Evolutionary conservation across 2,888 invertebrate species (phyloP), one percentile per base, ranked within the genome.

Genomic region (Athrips mouffetella): DNA sequence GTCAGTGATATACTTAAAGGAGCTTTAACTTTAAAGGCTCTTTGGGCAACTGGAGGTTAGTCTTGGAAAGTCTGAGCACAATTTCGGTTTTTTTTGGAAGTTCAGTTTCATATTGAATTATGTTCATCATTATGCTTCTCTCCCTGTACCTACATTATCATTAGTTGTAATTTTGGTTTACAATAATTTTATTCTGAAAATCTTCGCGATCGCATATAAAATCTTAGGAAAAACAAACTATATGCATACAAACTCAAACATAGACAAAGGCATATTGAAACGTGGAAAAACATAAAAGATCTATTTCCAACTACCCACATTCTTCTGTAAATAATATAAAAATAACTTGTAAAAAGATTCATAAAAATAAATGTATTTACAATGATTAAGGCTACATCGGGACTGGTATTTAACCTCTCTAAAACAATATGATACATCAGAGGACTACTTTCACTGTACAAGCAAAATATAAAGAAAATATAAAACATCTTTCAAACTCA

Each of bases 321-420:
- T 27, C 15, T 33, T 65, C 62, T 73, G 76, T 80, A 83, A 84
- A 83, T 70, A 67, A 77, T 76, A 80, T 73, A 79, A 74, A 80
- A 78, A 73, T 74, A 70, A 73, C 67, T 67, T 75, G 70, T 78
- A 51, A 80, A 76, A 76, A 73, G 76, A 80, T 75, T 57, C 69
- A 67, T 73, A 81, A 78, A 79, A 70, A 33, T 31, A 45, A 45
- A 73, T 77, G 57, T 82, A 83, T 83, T 74, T 83, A 85, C 83
- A 82, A 63, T 64, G 61, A 75, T 79, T 73, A 64, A 57, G 48
- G 61, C 66, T 63, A 65, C 62, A 60, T 57, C 29, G 56, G 59
- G 65, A 61, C 61, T 65, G 60, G 48, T 53, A 57, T 61, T 60
- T 55, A 48, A 44, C 47, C 51, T 55, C 51, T 44, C 33, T 48